Base-by-base conservation (phyloP, 2,113 vertebrate species). In the Sceloporus tristichus region DNA sequence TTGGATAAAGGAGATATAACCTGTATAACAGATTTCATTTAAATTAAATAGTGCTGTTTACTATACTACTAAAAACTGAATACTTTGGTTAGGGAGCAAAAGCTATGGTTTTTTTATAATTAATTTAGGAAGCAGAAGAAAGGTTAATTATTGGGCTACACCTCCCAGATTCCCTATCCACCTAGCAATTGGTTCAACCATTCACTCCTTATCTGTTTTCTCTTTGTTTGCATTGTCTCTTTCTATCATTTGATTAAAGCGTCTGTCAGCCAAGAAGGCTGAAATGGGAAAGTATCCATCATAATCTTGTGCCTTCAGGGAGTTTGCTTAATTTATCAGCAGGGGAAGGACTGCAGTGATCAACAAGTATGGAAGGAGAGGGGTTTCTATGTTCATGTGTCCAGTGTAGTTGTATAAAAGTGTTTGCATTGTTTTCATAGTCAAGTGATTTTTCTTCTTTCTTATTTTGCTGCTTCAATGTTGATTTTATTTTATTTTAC, bases 31-130 rank as follows among this genome's bases (percentile, higher is more conserved):
- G 80, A 71, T 88, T 94, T 91, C 85, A 91, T 71, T 91, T 62
- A 94, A 94, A 84, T 94, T 76, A 87, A 92, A 88, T 92, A 74
- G 34, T 34, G 2, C 82, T 10, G 29, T 77, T 1, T 76, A 73
- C 1, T 75, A 10, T 7, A 38, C 59, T 40, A 66, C 23, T 66
- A n/a, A 21, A 29, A 11, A 71, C 34, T 82, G n/a, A 66, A 68
- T 42, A 80, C 5, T 19, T 75, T 75, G 16, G 13, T 6, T 76
- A 81, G 3, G 6, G 59, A 62, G 59, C 59, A 34, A 16, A 48
- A 48, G 48, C 48, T 48, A 48, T 48, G 48, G 5, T 48, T 48
- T 48, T 48, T 48, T 48, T 6, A 38, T 27, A n/a, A 81, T 7
- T 68, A 59, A 62, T 40, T 62, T 82, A 75, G 27, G 9, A 23